A percentile compares a stretch with the other conserved stretches of the same genome.
These are phyloP conservation scores for Ochropleura plecta DNA, from an alignment of 2,888 invertebrate genomes.

Conservation along the genomic window DNA sequence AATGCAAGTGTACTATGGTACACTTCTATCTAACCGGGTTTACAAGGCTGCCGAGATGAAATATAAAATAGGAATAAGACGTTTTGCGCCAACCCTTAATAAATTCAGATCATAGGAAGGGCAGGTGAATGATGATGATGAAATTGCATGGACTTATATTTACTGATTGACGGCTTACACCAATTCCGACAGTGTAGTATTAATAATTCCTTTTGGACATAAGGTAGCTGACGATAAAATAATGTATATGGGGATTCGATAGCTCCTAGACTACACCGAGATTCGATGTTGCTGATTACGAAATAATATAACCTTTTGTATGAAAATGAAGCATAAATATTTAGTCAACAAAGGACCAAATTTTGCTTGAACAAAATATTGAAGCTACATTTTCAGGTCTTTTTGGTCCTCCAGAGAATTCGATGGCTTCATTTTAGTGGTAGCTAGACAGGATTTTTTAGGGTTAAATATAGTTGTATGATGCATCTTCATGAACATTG, in stretches of 20 bases:
- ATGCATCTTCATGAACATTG: constrained; percentile 45
- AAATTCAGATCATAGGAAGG: neutral
- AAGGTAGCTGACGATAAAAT: constrained; percentile 5
- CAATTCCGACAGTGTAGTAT: no score
- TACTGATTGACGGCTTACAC: neutral
- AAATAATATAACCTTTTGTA: constrained; percentile 7
- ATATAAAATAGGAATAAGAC: neutral
- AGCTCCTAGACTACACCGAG: neutral
- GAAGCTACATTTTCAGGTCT: constrained; percentile 8
- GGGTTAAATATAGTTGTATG: constrained; percentile 24
- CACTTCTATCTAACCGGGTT: no score
- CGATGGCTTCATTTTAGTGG: constrained; percentile 25
- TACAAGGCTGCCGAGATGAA: neutral
- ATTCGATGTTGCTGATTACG: constrained; percentile 7
- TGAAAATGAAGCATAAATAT: constrained; percentile 21
- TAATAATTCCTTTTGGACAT: neutral
- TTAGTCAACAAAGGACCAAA: constrained; percentile 1
- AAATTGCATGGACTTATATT: neutral
- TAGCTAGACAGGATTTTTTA: constrained; percentile 25
- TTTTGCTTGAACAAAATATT: constrained; percentile 16
- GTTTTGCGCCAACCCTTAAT: neutral
- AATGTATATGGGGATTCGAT: neutral
- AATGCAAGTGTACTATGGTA: no score
- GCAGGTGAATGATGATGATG: neutral
- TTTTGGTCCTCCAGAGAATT: constrained; percentile 14